Conservation (phyloP, 2,113 vertebrate genomes). For the Glareola pratincola region DNA sequence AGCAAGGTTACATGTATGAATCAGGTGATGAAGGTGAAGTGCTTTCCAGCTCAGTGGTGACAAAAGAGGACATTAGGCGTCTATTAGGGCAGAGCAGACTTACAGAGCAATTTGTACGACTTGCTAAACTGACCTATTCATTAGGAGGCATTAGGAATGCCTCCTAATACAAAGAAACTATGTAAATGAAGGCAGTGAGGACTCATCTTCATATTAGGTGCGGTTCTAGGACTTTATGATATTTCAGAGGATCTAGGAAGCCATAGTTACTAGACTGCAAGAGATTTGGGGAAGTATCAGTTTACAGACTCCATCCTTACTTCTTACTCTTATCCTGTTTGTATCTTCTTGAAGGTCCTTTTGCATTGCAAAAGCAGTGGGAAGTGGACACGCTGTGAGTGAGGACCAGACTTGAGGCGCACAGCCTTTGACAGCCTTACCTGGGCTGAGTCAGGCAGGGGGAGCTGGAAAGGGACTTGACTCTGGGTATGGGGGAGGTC, state of each 20-base stretch:
- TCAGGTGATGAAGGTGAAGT: background rate
- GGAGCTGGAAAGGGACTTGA: background rate
- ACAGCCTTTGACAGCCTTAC: background rate
- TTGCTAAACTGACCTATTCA: background rate
- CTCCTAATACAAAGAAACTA: background rate
- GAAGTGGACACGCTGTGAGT: background rate
- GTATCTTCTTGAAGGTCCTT: background rate
- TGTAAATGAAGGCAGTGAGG: background rate
- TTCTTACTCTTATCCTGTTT: background rate
- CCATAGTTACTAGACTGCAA: background rate
- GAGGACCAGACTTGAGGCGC: background rate
- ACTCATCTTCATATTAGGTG: rapidly evolving
- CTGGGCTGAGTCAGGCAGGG: background rate
- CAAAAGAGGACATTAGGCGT: background rate
- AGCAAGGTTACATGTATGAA: background rate
- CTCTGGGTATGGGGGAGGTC: background rate
- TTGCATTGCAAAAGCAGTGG: background rate
- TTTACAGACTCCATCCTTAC: background rate
- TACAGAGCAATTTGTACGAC: background rate
- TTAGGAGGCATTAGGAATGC: background rate
- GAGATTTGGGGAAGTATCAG: background rate
- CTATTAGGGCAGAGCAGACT: background rate
- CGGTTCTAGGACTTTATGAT: background rate
- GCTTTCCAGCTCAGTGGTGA: background rate
- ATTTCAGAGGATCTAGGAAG: background rate